phyloP scores from a whole-genome alignment of 2,888 invertebrate genomes.

The Amblyjoppa proteus region DNA sequence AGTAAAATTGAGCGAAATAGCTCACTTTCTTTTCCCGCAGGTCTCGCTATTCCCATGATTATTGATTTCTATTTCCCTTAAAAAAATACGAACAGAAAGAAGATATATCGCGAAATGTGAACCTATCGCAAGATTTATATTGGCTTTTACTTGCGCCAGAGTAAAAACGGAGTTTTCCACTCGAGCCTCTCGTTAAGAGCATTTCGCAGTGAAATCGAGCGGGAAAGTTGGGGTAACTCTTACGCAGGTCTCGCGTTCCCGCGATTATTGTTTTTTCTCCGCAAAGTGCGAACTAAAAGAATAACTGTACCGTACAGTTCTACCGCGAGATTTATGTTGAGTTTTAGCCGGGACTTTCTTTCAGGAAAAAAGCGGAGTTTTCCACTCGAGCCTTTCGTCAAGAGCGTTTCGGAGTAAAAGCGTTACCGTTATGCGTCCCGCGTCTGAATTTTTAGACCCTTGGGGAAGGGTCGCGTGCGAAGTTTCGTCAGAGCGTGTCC shows the following conservation, averaged over 20 bases:
- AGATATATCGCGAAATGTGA: not conserved
- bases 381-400: conserved; percentile 41
- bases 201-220: not conserved
- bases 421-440: conserved; percentile 59
- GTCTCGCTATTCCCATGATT: too few species aligned
- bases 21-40: too few species aligned
- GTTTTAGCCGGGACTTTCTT: not conserved
- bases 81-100: too few species aligned
- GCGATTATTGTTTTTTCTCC: too few species aligned
- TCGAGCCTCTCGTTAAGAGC: not conserved
- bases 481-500: conserved; percentile 38
- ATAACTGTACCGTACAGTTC: conserved; percentile 62
- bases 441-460: conserved; percentile 70
- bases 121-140: conserved; percentile 10
- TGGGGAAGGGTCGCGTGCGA: conserved; percentile 1
- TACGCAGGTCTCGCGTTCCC: too few species aligned
- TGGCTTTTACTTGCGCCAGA: not conserved
- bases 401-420: conserved; percentile 66
- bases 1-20: not conserved
- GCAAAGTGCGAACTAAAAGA: conserved; percentile 25
- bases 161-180: not conserved
- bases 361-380: conserved; percentile 12
- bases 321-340: conserved; percentile 43
- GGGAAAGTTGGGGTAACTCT: too few species aligned
- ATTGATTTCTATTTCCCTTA: too few species aligned